Evolutionary conservation across 1,140 invertebrate genomes (phyloP).

Genomic region (Trachymyrmex septentrionalis): DNA sequence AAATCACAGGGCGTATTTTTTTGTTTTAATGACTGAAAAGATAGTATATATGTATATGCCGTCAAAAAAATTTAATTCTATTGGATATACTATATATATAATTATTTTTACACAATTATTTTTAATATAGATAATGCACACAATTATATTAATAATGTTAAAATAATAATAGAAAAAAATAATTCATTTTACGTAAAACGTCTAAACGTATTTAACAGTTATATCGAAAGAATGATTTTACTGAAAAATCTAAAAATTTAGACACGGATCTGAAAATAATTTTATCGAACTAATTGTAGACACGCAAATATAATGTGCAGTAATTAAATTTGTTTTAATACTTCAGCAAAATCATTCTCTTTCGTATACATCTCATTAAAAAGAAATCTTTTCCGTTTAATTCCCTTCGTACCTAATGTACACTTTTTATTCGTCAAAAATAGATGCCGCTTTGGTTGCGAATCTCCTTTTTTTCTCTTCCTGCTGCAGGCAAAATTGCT

Average conservation of each 20-base stretch:
- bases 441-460: background rate
- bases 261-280: no score
- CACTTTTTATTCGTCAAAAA: background rate
- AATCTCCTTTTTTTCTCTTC: background rate
- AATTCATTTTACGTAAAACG: background rate
- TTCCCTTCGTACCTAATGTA: background rate
- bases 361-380: background rate
- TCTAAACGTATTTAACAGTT: background rate
- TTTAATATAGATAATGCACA: no score
- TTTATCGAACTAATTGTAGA: no score
- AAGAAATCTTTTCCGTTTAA: background rate
- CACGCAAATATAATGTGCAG: no score
- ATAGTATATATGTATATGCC: no score
- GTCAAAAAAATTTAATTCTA: background rate
- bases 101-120: background rate
- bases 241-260: no score
- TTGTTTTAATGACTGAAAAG: background rate
- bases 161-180: background rate
- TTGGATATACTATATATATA: no score
- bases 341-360: no score
- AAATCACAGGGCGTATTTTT: constrained; percentile 15
- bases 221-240: no score
- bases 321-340: no score
- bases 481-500: background rate
- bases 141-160: background rate